phyloP scores from a whole-genome alignment of 1,140 invertebrate genomes.

The Rhagoletis pomonella region DNA sequence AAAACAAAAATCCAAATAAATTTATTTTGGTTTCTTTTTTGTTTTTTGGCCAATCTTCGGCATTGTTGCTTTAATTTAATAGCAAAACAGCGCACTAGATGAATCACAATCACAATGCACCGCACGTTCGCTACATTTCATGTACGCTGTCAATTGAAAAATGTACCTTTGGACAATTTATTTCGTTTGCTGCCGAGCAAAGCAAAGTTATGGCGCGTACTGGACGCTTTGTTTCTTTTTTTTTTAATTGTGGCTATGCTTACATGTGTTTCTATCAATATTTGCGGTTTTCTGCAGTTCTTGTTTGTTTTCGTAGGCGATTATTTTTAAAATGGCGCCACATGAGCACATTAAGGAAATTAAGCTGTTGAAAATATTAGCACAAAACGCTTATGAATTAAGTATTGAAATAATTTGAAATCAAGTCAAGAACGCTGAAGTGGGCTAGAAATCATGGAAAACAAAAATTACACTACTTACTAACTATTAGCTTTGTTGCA shows the following conservation, averaged over 20 bases:
- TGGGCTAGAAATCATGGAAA: neutral
- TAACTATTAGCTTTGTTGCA: neutral
- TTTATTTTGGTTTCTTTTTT: neutral
- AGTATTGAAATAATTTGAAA: neutral
- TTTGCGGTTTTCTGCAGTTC: too few relatives aligned
- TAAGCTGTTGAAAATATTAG: slow-evolving; percentile 32
- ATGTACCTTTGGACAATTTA: slow-evolving; percentile 46
- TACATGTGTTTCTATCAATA: too few relatives aligned
- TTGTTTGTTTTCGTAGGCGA: neutral
- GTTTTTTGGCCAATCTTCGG: neutral
- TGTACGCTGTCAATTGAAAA: slow-evolving; percentile 37
- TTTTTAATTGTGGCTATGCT: neutral
- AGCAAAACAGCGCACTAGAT: neutral
- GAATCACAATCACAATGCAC: slow-evolving; percentile 24
- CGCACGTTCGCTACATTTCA: slow-evolving; percentile 39
- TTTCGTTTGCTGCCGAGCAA: neutral
- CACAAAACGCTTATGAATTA: neutral
- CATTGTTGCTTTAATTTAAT: neutral
- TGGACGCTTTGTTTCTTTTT: neutral
- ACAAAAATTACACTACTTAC: neutral
- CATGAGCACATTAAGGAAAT: slow-evolving; percentile 24
- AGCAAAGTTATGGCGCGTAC: neutral
- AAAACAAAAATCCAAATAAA: neutral
- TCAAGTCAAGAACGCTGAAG: neutral
- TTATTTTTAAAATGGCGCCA: neutral